Percentiles rank a stretch among this genome's conserved stretches.
These are phyloP conservation scores for Luidia sarsii DNA, from an alignment of 53 echinoderm and acorn worm species.

Conservation along the genomic window DNA sequence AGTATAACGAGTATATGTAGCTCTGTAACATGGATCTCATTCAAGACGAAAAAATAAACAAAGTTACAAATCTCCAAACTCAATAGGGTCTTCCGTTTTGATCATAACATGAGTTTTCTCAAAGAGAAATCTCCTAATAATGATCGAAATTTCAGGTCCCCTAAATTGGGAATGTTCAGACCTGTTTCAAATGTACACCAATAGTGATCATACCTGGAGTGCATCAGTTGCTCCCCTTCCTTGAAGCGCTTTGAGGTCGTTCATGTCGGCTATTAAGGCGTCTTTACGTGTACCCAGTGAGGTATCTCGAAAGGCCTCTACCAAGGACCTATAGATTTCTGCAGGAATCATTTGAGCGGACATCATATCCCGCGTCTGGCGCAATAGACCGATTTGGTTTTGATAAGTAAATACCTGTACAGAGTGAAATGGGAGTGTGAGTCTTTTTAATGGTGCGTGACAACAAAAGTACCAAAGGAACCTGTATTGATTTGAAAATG, in stretches of 20 bases:
- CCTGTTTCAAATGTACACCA: too few species aligned
- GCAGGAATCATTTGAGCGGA: background rate
- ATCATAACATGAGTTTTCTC: too few species aligned
- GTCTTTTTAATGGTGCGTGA: background rate
- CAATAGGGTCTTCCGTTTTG: too few species aligned
- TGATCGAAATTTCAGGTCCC: too few species aligned
- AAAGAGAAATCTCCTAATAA: too few species aligned
- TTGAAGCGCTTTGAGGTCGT: background rate
- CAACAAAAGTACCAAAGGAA: background rate
- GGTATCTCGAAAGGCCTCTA: background rate
- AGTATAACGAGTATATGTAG: too few species aligned
- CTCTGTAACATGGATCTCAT: too few species aligned
- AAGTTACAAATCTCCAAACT: too few species aligned
- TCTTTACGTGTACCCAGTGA: background rate
- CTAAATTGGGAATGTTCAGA: too few species aligned
- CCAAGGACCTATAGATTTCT: background rate
- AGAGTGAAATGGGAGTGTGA: too few species aligned
- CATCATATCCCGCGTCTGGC: background rate
- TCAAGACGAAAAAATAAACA: too few species aligned
- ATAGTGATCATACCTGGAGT: background rate
- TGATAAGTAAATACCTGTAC: slow-evolving; percentile 15
- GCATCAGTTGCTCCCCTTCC: background rate
- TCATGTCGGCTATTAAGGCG: background rate
- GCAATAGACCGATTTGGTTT: slow-evolving; percentile 4
- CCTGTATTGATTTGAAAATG: background rate